Evolutionary conservation across 2,113 vertebrate species (phyloP), one percentile per base, ranked within the genome.

Genomic region (Trachemys scripta): DNA sequence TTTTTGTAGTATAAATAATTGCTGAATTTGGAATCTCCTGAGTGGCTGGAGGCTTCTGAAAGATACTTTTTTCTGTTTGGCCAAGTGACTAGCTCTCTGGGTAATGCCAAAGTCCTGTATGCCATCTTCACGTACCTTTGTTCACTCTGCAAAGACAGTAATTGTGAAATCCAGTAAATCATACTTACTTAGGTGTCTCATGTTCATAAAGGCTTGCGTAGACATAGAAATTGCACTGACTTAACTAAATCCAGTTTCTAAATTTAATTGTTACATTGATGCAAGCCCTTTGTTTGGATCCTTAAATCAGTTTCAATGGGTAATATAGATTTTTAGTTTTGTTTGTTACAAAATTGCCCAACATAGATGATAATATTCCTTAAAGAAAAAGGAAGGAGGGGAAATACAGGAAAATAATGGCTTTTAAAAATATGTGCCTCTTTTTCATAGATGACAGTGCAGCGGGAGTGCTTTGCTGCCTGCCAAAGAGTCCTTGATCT

Each of bases 341-440:
- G 35, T 51, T 90, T 27, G n/a, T 79, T 50, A 31, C 22, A 84
- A 56, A 78, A 75, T 3, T 59, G 4, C 9, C 0, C 19, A 81
- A 3, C 84, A 3, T 50, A 5, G 57, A 8, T 11, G 50, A 62
- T 4, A 0, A 1, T 6, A 3, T 20, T 38, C 59, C 20, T n/a
- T 6, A 24, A 53, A 50, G 78, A 45, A 59, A 76, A 80, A 56
- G 38, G 49, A 17, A 10, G 49, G 5, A 4, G 20, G 20, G 20
- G 47, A 16, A 85, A 31, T 29, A 29, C 31, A 0, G 0, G 57
- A 11, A 35, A 72, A 0, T 0, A 13, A 9, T 22, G 5, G 57
- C 12, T 45, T 45, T 38, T 85, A 27, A 51, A 62, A 27, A 76
- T 42, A 84, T 35, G 14, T 10, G 19, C 13, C 31, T 35, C 4